Conservation (phyloP, 1,140 invertebrate genomes). For the Plectrocnemia conspersa region DNA sequence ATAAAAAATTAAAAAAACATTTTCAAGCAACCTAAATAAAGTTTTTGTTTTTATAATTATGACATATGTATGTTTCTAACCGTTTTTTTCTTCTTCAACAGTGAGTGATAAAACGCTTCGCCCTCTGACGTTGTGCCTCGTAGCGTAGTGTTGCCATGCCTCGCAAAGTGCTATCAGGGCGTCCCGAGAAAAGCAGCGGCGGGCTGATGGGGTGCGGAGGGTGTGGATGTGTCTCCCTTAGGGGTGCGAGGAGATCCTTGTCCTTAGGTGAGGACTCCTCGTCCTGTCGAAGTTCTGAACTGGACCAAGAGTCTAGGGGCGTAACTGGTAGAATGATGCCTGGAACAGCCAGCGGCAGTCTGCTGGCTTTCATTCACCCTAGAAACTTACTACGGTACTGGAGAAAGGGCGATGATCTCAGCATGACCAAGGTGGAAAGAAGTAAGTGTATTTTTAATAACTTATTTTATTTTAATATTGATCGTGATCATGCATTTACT, state of each 20-base stretch:
- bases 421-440: slow-evolving; percentile 64
- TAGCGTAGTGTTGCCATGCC: not conserved
- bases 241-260: slow-evolving; percentile 43
- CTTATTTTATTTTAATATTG: no score
- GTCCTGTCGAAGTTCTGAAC: slow-evolving; percentile 56
- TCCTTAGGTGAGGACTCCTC: slow-evolving; percentile 53
- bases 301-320: slow-evolving; percentile 45
- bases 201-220: slow-evolving; percentile 40
- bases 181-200: slow-evolving; percentile 2
- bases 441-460: slow-evolving; percentile 52
- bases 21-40: no score
- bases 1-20: no score
- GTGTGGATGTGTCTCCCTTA: slow-evolving; percentile 49
- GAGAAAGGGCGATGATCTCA: slow-evolving; percentile 55
- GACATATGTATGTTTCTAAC: no score
- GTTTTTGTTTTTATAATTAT: no score
- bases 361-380: slow-evolving; percentile 47
- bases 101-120: no score
- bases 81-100: no score
- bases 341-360: slow-evolving; percentile 38
- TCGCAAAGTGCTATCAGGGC: not conserved
- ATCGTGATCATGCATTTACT: no score
- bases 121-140: no score
- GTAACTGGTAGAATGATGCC: slow-evolving; percentile 34
- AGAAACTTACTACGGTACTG: slow-evolving; percentile 53